These are phyloP conservation scores for Oegoconia quadripuncta DNA, from an alignment of 2,888 invertebrate genomes.

Conservation along the genomic window DNA sequence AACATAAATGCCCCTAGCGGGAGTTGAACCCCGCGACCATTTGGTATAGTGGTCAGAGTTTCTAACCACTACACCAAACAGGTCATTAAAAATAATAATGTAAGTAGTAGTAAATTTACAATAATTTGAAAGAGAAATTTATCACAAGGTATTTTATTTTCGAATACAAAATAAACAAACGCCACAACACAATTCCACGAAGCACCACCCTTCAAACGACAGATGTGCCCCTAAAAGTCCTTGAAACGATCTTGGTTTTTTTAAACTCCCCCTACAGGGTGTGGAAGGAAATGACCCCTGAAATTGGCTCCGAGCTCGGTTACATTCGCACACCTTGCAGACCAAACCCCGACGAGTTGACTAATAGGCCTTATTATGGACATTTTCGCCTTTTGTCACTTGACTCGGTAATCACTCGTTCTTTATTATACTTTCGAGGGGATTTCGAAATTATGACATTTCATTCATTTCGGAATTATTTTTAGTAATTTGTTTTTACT, in stretches of 20 bases:
- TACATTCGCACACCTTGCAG: conserved; percentile 64
- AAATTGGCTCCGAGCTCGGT: conserved; percentile 64
- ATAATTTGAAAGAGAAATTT: neutral
- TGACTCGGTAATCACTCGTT: too few relatives aligned
- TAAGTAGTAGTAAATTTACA: neutral
- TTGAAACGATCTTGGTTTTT: conserved; percentile 44
- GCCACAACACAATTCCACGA: conserved; percentile 13
- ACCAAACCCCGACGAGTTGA: conserved; percentile 43
- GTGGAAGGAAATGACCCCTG: conserved; percentile 72
- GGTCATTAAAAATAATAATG: neutral
- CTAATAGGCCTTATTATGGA: conserved; percentile 62
- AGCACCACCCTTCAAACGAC: conserved; percentile 37
- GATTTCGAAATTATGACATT: too few relatives aligned
- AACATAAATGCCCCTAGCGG: too few relatives aligned
- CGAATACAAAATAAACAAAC: neutral
- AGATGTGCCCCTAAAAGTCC: conserved; percentile 37
- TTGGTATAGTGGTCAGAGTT: too few relatives aligned
- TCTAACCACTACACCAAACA: too few relatives aligned
- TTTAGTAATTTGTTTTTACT: too few relatives aligned
- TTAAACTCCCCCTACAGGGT: conserved; percentile 43
- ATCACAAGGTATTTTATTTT: neutral
- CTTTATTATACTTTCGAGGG: too few relatives aligned
- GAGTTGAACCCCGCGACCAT: too few relatives aligned
- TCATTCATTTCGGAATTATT: too few relatives aligned
- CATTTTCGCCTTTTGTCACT: conserved; percentile 56